Conservation (phyloP, 2,888 invertebrate genomes). For the Bombyx huttoni region DNA sequence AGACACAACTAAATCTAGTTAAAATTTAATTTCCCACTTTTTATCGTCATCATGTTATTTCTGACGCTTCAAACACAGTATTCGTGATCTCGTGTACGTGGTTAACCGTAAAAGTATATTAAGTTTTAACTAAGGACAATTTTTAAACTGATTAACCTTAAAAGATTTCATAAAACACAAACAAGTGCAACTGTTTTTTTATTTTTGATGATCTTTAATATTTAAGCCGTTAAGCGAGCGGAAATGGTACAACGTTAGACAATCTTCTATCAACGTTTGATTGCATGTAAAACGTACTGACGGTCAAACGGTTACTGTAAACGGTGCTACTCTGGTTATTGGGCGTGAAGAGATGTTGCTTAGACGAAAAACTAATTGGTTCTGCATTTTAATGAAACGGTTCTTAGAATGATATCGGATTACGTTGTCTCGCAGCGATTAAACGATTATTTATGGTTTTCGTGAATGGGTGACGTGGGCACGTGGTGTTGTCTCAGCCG, state of each 20-base stretch:
- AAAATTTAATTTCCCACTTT: too few species aligned
- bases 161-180: too few species aligned
- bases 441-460: background rate
- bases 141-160: too few species aligned
- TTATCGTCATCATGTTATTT: too few species aligned
- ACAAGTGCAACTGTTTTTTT: too few species aligned
- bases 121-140: too few species aligned
- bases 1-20: too few species aligned
- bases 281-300: slow-evolving; percentile 53
- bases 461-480: background rate
- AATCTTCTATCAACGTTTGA: slow-evolving; percentile 4
- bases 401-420: slow-evolving; percentile 8
- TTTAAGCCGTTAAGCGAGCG: background rate
- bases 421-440: slow-evolving; percentile 5
- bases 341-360: slow-evolving; percentile 42
- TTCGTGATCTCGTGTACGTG: too few species aligned
- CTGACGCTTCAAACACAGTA: too few species aligned
- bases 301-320: slow-evolving; percentile 44
- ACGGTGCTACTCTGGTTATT: slow-evolving; percentile 52
- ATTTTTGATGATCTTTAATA: too few species aligned
- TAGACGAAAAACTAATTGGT: slow-evolving; percentile 21
- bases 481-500: background rate
- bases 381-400: slow-evolving; percentile 13
- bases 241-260: background rate
- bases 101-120: too few species aligned